These are phyloP conservation scores for Zenarchopterus dispar DNA, from an alignment of 2,797 vertebrate species.

Conservation along the genomic window DNA sequence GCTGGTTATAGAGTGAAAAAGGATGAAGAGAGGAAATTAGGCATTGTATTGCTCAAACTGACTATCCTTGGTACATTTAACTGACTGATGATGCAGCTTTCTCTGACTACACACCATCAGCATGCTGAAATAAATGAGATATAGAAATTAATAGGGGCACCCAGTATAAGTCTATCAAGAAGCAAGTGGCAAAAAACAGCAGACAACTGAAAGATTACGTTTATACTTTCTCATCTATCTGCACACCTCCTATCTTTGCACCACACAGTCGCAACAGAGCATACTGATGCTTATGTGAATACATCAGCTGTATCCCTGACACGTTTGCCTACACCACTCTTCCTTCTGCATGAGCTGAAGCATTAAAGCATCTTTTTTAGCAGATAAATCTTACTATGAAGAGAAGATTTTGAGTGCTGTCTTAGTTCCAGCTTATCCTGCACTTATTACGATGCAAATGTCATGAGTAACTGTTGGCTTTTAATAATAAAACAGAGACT, in stretches of 20 bases:
- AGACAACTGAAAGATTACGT: slow-evolving; percentile 61
- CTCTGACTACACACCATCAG: slow-evolving; percentile 44
- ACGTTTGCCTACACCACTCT: slow-evolving; percentile 58
- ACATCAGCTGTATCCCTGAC: slow-evolving; percentile 55
- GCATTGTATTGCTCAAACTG: slow-evolving; percentile 46
- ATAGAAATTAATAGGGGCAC: slow-evolving; percentile 43
- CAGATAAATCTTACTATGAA: slow-evolving; percentile 72
- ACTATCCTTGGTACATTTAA: slow-evolving; percentile 60
- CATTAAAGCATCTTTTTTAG: slow-evolving; percentile 62
- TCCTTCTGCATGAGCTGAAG: slow-evolving; percentile 48
- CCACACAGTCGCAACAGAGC: slow-evolving; percentile 58
- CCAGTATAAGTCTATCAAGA: slow-evolving; percentile 47
- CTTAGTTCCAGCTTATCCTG: slow-evolving; percentile 64
- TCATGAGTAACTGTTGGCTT: slow-evolving; percentile 75
- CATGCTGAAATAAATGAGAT: slow-evolving; percentile 53
- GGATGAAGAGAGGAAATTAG: slow-evolving; percentile 55
- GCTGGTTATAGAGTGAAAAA: slow-evolving; percentile 29
- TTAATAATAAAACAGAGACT: slow-evolving; percentile 75
- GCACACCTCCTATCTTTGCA: slow-evolving; percentile 56
- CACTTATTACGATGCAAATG: slow-evolving; percentile 76
- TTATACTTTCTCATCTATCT: slow-evolving; percentile 57
- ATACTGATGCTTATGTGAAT: slow-evolving; percentile 68
- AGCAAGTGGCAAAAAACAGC: slow-evolving; percentile 29
- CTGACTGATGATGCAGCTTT: slow-evolving; percentile 56
- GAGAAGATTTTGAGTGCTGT: slow-evolving; percentile 68